A percentile compares a stretch with the other conserved stretches of the same genome.
Conservation (phyloP, 37 sponge, comb jelly and placozoan genomes). For the Cliona cf. orientalis region DNA sequence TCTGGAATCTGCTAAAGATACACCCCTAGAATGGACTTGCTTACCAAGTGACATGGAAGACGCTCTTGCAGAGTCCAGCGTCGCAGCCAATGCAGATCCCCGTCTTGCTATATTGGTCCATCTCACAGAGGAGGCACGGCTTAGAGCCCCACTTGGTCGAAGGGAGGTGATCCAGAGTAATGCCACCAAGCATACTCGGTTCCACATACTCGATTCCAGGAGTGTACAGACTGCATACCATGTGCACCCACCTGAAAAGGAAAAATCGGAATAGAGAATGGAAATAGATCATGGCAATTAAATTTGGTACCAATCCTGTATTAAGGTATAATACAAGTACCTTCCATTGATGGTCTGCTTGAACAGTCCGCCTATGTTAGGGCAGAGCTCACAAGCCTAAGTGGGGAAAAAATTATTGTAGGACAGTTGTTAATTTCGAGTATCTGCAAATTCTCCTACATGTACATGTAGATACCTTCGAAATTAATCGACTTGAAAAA, state of each 20-base stretch:
- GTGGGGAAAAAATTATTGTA: background rate
- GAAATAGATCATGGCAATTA: background rate
- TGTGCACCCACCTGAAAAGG: conserved; percentile 82
- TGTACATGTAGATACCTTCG: too few species aligned
- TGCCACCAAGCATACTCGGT: conserved; percentile 59
- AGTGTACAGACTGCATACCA: conserved; percentile 86
- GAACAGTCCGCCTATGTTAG: conserved; percentile 67
- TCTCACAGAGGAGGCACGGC: conserved; percentile 85
- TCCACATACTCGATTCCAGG: conserved; percentile 80
- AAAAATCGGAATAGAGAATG: background rate
- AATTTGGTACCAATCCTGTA: background rate
- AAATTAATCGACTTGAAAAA: too few species aligned
- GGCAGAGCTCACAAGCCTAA: conserved; percentile 85
- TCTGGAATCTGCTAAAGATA: too few species aligned
- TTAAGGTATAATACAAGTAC: conserved; percentile 30
- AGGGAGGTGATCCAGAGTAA: conserved; percentile 74
- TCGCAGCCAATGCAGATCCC: conserved; percentile 91
- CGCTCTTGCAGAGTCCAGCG: conserved; percentile 86
- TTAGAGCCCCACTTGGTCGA: conserved; percentile 68
- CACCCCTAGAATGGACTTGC: too few species aligned
- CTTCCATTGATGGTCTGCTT: conserved; percentile 79
- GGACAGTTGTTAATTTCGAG: too few species aligned
- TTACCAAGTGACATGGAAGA: conserved; percentile 92
- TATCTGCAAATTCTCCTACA: too few species aligned
- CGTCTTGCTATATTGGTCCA: conserved; percentile 41